phyloP scores from a whole-genome alignment of 2,888 invertebrate genomes.

The Crioceris asparagi region DNA sequence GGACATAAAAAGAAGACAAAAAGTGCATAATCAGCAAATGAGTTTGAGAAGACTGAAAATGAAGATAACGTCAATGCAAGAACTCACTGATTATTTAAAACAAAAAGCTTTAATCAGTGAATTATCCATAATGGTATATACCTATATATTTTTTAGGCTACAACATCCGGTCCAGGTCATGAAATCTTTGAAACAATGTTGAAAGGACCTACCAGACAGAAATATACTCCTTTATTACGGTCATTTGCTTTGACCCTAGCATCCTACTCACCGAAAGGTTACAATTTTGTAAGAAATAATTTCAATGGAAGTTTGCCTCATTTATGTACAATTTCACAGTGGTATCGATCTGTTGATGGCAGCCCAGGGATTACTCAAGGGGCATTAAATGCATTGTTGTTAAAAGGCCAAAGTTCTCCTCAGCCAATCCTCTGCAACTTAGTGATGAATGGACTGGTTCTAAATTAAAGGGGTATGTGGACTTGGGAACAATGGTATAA shows the following conservation, averaged over 20 bases:
- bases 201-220: background rate
- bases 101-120: too few species aligned
- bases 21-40: too few species aligned
- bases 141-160: too few species aligned
- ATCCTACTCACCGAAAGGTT: conserved; percentile 15
- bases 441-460: conserved; percentile 16
- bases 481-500: conserved; percentile 14
- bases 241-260: conserved; percentile 17
- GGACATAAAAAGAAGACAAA: too few species aligned
- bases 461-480: conserved; percentile 16
- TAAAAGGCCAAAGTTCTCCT: background rate
- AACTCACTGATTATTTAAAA: too few species aligned
- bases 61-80: too few species aligned
- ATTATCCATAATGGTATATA: too few species aligned
- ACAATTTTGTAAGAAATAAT: conserved; percentile 11
- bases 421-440: conserved; percentile 17
- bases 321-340: conserved; percentile 15
- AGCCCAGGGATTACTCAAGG: conserved; percentile 19
- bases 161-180: too few species aligned
- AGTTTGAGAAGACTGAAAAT: too few species aligned
- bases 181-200: background rate
- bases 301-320: conserved; percentile 15
- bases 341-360: conserved; percentile 16
- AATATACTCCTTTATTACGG: conserved; percentile 2
- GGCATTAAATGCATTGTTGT: conserved; percentile 13